These are phyloP conservation scores for Malurus elegans DNA, from an alignment of 2,113 vertebrate species.

Conservation along the genomic window DNA sequence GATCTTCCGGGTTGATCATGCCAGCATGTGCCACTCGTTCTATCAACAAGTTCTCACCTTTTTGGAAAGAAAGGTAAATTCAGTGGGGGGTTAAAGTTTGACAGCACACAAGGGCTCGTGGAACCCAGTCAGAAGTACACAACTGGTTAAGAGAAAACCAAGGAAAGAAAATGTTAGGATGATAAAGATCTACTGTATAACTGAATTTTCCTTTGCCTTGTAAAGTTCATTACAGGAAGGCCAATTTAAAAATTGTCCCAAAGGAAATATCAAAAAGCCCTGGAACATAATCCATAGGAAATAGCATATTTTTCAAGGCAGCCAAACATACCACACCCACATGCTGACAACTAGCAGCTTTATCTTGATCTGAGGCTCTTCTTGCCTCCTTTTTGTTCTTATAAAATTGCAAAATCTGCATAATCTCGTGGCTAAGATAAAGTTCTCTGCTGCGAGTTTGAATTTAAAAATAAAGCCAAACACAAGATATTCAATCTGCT, in stretches of 20 bases:
- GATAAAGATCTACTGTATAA: constrained; percentile 48
- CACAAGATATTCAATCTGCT: neutral
- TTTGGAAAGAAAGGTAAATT: neutral
- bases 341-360: constrained; percentile 11
- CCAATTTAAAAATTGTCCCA: constrained; percentile 71
- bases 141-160: neutral
- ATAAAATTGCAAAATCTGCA: constrained; percentile 27
- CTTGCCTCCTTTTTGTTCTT: constrained; percentile 11
- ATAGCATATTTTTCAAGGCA: constrained; percentile 73
- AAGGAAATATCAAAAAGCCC: constrained; percentile 77
- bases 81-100: neutral
- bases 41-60: constrained; percentile 86
- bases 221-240: constrained; percentile 71
- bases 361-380: constrained; percentile 55
- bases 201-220: constrained; percentile 68
- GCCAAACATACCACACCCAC: constrained; percentile 63
- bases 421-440: neutral
- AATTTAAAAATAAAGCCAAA: neutral
- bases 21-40: constrained; percentile 85
- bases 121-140: neutral
- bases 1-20: constrained; percentile 90
- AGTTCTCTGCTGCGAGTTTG: neutral
- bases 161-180: neutral
- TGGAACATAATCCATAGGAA: constrained; percentile 79
- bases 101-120: neutral